Base-by-base conservation (phyloP, 2,113 vertebrate genomes). In the Pogonocichla stellata region DNA sequence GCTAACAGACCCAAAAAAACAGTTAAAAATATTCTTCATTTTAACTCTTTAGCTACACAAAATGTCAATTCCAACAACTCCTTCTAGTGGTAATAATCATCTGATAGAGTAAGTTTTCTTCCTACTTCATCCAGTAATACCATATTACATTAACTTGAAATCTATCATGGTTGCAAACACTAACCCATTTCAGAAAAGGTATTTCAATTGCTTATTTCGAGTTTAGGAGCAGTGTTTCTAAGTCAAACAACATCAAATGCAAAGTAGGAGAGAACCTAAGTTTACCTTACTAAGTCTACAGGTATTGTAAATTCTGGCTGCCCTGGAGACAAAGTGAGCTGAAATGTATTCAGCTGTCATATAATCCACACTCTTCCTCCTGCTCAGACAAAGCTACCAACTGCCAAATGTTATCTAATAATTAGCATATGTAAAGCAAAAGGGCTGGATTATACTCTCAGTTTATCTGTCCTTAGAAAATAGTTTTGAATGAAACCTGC, bases 381-480 rank as follows among this genome's bases (percentile, higher is more conserved):
- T 88, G 84, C 69, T 82, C 36, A 92, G 73, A 98, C 96, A 98
- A 97, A 98, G 92, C 93, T 86, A 95, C 94, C 93, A 97, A 97
- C 92, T 92, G 95, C 95, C 97, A 97, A 98, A 96, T 87, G 96
- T 83, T 86, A 97, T 94, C 93, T 88, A 91, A 93, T 73, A 95
- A 98, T 98, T 98, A 98, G 96, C 98, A 98, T 97, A 97, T 91
- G 95, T 97, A 97, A 98, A 96, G 95, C 6, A 92, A 97, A 97
- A 98, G 56, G 57, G 77, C 60, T 84, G 95, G 93, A 96, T 93
- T 95, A 71, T 97, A 96, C 96, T 96, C 98, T 98, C 97, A 97
- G 93, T 90, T 97, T 96, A 95, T 95, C 57, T 84, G 51, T 90
- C 93, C 75, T 96, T 91, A 89, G 80, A 83, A 86, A 90, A 86